Evolutionary conservation across 2,113 vertebrate genomes (phyloP).

Genomic region (Zosterops hypoxanthus): DNA sequence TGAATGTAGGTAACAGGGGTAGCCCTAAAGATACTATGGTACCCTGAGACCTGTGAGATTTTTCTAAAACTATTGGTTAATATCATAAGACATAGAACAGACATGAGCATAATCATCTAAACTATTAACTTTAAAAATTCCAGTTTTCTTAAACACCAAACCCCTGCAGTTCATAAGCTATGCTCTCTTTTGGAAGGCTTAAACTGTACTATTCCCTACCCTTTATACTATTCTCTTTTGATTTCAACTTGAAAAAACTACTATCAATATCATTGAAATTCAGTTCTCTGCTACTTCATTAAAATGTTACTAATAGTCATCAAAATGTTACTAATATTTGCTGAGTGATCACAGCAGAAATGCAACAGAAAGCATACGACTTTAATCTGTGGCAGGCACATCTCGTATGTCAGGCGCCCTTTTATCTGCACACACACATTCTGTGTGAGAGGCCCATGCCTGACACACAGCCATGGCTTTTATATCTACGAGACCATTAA

Average conservation of each 20-base stretch:
- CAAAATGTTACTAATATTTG: constrained; percentile 13
- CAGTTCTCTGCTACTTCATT: neutral
- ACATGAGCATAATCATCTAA: neutral
- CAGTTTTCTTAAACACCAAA: neutral
- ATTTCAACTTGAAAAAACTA: neutral
- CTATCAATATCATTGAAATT: neutral
- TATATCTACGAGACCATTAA: constrained; percentile 62
- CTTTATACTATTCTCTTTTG: neutral
- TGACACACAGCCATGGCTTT: constrained; percentile 39
- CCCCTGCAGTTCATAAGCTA: neutral
- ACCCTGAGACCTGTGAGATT: neutral
- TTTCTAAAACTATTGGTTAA: neutral
- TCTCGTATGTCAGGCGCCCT: neutral
- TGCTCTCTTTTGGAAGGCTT: neutral
- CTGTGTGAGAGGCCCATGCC: neutral
- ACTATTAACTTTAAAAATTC: neutral
- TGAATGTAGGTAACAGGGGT: neutral
- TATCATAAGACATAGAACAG: neutral
- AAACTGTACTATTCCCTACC: neutral
- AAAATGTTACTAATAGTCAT: neutral
- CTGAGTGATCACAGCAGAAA: constrained; percentile 7
- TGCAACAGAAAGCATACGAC: rapidly evolving
- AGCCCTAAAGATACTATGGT: neutral
- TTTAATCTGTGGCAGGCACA: neutral
- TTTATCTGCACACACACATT: constrained; percentile 11